A percentile compares a stretch with the other conserved stretches of the same genome.
phyloP scores from a whole-genome alignment of 2,888 invertebrate genomes.

The Epistrophe eligans region DNA sequence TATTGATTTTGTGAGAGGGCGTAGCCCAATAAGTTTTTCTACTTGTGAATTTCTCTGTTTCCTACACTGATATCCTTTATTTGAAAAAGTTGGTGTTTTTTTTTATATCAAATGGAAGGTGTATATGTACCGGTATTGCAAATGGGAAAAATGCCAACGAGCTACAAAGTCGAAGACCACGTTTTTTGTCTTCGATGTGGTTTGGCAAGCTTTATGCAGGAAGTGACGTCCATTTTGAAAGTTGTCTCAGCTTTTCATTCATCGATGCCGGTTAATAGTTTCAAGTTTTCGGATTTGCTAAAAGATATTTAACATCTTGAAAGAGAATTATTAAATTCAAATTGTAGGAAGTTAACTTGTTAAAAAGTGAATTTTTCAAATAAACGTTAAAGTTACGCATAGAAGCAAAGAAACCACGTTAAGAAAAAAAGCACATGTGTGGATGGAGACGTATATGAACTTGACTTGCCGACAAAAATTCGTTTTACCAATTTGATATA shows the following conservation, averaged over 20 bases:
- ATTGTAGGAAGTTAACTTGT: not conserved
- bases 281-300: not conserved
- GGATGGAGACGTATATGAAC: not conserved
- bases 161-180: slow-evolving; percentile 44
- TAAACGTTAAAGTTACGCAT: not conserved
- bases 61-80: not conserved
- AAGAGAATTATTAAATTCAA: not conserved
- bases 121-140: slow-evolving; percentile 1
- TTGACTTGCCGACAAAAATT: no score
- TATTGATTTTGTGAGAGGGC: slow-evolving; percentile 44
- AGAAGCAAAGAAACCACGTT: not conserved
- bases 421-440: not conserved
- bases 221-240: slow-evolving; percentile 63
- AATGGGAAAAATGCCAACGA: not conserved
- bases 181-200: slow-evolving; percentile 38
- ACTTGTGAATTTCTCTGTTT: not conserved
- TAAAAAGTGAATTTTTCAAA: not conserved
- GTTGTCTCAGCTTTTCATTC: slow-evolving; percentile 20
- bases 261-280: slow-evolving; percentile 3
- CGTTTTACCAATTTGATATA: no score
- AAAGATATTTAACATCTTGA: not conserved
- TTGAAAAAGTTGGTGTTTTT: not conserved
- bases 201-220: slow-evolving; percentile 40
- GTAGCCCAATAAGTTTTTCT: slow-evolving; percentile 14
- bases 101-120: not conserved